These are phyloP conservation scores for Sinocyclocheilus maitianheensis DNA, from an alignment of 2,113 vertebrate genomes.

Conservation along the genomic window DNA sequence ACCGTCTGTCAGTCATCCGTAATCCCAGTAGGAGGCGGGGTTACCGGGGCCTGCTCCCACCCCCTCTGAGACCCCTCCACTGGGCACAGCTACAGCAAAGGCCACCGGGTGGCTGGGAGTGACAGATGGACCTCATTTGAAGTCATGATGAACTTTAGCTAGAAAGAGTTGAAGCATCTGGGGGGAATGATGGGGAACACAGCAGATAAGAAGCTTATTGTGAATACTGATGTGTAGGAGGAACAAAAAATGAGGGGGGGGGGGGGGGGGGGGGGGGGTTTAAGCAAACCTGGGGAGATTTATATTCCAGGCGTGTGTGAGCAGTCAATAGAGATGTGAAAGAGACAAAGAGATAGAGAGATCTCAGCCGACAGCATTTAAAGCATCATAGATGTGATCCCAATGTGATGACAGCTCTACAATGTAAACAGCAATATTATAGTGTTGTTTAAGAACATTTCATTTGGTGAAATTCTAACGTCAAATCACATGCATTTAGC, in stretches of 20 bases:
- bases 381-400: background rate
- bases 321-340: slow-evolving; percentile 62
- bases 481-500: background rate
- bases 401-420: background rate
- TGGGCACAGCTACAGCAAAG: slow-evolving; percentile 7
- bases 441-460: background rate
- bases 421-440: background rate
- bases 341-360: slow-evolving; percentile 22
- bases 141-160: slow-evolving; percentile 44
- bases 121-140: slow-evolving; percentile 45
- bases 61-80: background rate
- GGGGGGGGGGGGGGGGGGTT: slow-evolving; percentile 16
- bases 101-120: slow-evolving; percentile 16
- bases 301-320: slow-evolving; percentile 65
- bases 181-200: slow-evolving; percentile 58
- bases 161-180: slow-evolving; percentile 45
- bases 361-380: slow-evolving; percentile 3
- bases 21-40: slow-evolving; percentile 29
- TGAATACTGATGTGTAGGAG: slow-evolving; percentile 51
- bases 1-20: slow-evolving; percentile 16
- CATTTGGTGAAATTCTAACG: background rate
- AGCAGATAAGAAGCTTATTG: slow-evolving; percentile 69
- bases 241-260: slow-evolving; percentile 35
- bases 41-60: background rate
- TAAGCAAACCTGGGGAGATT: slow-evolving; percentile 57